Evolutionary conservation across 2,888 invertebrate genomes (phyloP).

Genomic region (Chalcis sispes): DNA sequence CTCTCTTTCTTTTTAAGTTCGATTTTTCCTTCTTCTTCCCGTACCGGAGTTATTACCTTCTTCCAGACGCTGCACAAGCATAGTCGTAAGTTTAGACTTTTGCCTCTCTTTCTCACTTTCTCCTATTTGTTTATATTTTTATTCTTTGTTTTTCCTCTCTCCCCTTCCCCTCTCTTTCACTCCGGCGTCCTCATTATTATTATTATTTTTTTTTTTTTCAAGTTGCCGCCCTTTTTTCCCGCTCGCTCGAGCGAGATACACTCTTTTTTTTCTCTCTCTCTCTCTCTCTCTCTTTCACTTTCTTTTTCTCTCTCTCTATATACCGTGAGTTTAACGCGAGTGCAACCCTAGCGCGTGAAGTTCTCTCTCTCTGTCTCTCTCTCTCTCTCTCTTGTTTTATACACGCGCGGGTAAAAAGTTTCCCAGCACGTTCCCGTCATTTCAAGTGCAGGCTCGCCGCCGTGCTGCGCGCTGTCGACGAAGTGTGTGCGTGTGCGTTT

Average conservation of each 20-base stretch:
- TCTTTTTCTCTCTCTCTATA: neutral
- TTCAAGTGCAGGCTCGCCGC: slow-evolving; percentile 32
- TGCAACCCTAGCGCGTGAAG: neutral
- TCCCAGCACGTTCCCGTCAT: slow-evolving; percentile 46
- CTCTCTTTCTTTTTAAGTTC: slow-evolving; percentile 17
- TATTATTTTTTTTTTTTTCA: neutral
- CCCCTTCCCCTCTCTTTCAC: neutral
- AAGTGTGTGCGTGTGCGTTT: slow-evolving; percentile 30
- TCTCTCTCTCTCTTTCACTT: neutral
- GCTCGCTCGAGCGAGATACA: slow-evolving; percentile 35
- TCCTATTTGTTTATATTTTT: neutral
- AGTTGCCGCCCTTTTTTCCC: slow-evolving; percentile 21
- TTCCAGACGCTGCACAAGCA: slow-evolving; percentile 52
- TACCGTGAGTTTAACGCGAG: neutral
- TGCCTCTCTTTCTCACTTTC: slow-evolving; percentile 1
- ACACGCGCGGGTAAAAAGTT: slow-evolving; percentile 42
- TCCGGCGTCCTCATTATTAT: no score
- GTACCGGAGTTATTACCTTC: slow-evolving; percentile 53
- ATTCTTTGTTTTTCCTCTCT: neutral
- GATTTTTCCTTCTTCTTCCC: slow-evolving; percentile 44
- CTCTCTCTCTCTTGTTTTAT: slow-evolving; percentile 12
- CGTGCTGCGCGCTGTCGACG: neutral
- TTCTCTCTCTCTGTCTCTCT: neutral
- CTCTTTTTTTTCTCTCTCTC: neutral
- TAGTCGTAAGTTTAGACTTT: slow-evolving; percentile 50